Evolutionary conservation across 2,113 vertebrate species (phyloP).

Genomic region (Sorex araneus): DNA sequence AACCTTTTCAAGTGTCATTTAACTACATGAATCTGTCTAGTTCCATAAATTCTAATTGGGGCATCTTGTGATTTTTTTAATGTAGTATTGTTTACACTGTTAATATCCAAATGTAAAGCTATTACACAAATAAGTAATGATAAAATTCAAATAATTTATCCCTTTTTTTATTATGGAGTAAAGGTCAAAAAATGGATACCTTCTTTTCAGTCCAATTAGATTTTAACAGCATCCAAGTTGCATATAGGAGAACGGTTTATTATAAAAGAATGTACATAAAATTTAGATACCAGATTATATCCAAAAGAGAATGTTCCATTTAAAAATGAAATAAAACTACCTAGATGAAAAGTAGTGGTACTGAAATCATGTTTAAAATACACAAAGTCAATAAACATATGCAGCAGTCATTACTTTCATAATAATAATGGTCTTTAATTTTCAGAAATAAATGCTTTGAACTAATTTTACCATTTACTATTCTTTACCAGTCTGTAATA

Average conservation of each 20-base stretch:
- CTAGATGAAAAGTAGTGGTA: conserved; percentile 60
- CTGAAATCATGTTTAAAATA: conserved; percentile 78
- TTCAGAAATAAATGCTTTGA: conserved; percentile 77
- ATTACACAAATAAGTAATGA: conserved; percentile 89
- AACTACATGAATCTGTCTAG: conserved; percentile 75
- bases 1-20: conserved; percentile 84
- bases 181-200: conserved; percentile 63
- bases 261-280: conserved; percentile 94
- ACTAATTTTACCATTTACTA: conserved; percentile 78
- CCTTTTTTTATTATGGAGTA: conserved; percentile 54
- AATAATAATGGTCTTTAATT: conserved; percentile 79
- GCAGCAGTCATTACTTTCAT: conserved; percentile 77
- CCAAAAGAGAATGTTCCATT: conserved; percentile 88
- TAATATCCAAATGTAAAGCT: conserved; percentile 86
- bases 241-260: conserved; percentile 91
- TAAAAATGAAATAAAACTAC: conserved; percentile 80
- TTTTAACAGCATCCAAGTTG: conserved; percentile 81
- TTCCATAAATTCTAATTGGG: conserved; percentile 81
- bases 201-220: conserved; percentile 65
- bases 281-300: conserved; percentile 91
- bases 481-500: conserved; percentile 50
- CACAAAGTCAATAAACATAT: conserved; percentile 79
- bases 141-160: conserved; percentile 73
- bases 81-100: conserved; percentile 88
- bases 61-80: conserved; percentile 78